Evolutionary conservation across 2,113 vertebrate species (phyloP).

Genomic region (Okapia johnstoni): DNA sequence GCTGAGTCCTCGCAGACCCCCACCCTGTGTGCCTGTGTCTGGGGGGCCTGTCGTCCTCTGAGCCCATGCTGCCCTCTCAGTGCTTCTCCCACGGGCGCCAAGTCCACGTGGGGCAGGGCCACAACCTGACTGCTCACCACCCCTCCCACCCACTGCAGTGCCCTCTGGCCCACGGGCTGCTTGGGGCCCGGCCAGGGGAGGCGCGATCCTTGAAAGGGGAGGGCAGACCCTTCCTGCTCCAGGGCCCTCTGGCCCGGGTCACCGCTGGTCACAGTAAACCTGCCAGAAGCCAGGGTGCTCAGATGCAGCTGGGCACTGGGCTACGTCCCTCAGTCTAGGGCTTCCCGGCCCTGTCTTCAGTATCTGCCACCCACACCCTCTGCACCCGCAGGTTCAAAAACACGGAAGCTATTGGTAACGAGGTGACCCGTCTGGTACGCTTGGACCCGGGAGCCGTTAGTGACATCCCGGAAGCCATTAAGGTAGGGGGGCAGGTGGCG

Average conservation of each 20-base stretch:
- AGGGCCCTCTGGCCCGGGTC: not conserved
- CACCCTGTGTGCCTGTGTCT: rapidly evolving
- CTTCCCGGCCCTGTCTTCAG: not conserved
- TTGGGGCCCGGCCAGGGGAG: not conserved
- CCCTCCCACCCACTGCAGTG: not conserved
- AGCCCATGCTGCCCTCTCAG: not conserved
- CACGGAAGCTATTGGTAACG: constrained; percentile 93
- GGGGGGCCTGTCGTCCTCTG: no score
- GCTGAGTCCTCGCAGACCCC: not conserved
- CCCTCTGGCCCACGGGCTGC: not conserved
- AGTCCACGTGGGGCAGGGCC: not conserved
- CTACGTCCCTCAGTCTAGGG: not conserved
- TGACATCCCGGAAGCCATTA: constrained; percentile 95
- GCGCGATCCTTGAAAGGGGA: not conserved
- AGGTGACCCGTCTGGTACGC: constrained; percentile 95
- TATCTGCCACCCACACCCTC: not conserved
- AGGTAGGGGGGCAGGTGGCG: constrained; percentile 77
- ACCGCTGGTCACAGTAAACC: not conserved
- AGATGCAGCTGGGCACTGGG: not conserved
- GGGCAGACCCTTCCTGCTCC: not conserved
- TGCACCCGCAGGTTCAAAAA: constrained; percentile 90
- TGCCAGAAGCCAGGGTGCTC: not conserved
- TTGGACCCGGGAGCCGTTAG: constrained; percentile 95
- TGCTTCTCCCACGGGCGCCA: not conserved
- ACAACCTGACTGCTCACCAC: not conserved